A percentile compares a stretch with the other conserved stretches of the same genome.
phyloP scores from a whole-genome alignment of 2,113 vertebrate genomes.

The Colaptes auratus region DNA sequence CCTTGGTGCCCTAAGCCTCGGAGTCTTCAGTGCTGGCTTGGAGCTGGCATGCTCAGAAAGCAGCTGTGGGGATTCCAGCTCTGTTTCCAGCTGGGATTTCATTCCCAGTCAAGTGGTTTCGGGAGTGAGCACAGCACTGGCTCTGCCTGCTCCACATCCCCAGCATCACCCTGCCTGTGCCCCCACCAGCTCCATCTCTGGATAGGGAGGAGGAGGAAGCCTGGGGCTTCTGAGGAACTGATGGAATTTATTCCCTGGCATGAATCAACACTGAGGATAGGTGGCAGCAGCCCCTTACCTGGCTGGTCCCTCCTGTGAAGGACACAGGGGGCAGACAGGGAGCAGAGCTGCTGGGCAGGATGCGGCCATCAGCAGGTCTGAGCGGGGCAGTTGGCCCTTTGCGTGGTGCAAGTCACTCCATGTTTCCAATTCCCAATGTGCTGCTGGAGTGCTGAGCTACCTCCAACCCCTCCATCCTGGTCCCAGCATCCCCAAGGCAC shows the following conservation, averaged over 20 bases:
- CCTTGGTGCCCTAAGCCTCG: neutral
- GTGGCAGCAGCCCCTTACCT: neutral
- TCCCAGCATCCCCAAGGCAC: neutral
- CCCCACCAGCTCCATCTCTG: neutral
- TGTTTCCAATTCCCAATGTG: accelerated
- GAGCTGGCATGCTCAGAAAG: neutral
- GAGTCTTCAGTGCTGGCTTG: neutral
- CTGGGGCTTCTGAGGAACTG: neutral
- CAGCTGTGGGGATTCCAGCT: accelerated
- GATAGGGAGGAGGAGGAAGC: neutral
- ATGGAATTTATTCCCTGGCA: neutral
- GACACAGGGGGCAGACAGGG: accelerated
- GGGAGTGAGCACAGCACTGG: accelerated
- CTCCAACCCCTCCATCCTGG: no score
- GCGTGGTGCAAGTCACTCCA: neutral
- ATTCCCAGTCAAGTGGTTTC: neutral
- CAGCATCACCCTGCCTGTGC: neutral
- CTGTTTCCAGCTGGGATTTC: neutral
- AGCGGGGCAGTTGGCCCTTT: accelerated
- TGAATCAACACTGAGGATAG: neutral
- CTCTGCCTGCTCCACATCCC: neutral
- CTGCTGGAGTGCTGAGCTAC: accelerated
- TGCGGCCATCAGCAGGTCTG: neutral
- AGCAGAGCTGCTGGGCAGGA: neutral
- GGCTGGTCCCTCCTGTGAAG: neutral